phyloP scores from a whole-genome alignment of 2,797 vertebrate species.

The Lagocephalus sceleratus region DNA sequence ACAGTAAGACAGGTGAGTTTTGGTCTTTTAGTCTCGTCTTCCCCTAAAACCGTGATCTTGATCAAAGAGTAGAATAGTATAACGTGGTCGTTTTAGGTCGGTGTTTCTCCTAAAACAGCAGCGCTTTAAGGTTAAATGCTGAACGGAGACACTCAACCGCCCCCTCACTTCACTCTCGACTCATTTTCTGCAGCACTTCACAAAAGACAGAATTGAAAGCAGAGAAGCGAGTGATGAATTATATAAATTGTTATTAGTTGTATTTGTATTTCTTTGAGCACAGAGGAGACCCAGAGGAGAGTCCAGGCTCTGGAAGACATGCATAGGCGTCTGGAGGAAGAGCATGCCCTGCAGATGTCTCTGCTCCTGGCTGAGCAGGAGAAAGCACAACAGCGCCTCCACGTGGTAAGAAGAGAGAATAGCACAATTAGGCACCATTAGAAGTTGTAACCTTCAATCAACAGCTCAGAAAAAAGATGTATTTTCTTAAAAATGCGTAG shows the following conservation, averaged over 20 bases:
- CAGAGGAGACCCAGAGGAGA: slow-evolving; percentile 76
- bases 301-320: slow-evolving; percentile 86
- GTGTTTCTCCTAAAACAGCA: too few species aligned
- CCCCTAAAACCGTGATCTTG: too few species aligned
- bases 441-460: neutral
- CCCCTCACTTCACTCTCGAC: too few species aligned
- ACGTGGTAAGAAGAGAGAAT: slow-evolving; percentile 71
- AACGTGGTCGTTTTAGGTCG: too few species aligned
- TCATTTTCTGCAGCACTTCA: too few species aligned
- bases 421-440: neutral
- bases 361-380: slow-evolving; percentile 88
- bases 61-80: too few species aligned
- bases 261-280: slow-evolving; percentile 12
- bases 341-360: slow-evolving; percentile 86
- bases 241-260: neutral
- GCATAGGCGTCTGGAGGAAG: slow-evolving; percentile 85
- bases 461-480: neutral
- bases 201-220: too few species aligned
- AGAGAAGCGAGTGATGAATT: neutral
- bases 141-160: too few species aligned
- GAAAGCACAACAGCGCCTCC: slow-evolving; percentile 83
- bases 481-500: neutral
- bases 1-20: slow-evolving; percentile 46
- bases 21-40: too few species aligned
- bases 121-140: neutral